Conservation (phyloP, 2,113 vertebrate species). For the Campylorhamphus procurvoides region DNA sequence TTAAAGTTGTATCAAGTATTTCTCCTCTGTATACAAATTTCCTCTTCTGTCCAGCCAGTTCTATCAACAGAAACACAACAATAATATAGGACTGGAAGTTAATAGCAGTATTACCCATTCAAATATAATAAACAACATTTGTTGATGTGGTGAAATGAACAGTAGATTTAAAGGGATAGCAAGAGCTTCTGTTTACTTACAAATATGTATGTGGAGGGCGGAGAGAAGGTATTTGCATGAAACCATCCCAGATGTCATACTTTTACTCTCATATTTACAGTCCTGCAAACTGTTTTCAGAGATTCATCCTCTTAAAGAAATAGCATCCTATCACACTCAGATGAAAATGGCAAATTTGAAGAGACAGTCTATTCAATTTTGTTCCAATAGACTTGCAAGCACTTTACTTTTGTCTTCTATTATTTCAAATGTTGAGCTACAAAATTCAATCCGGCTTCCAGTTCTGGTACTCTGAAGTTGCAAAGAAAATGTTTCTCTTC, state of each 20-base stretch:
- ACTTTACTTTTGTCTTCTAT: background rate
- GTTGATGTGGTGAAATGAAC: background rate
- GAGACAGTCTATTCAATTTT: constrained; percentile 29
- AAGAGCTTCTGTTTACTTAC: background rate
- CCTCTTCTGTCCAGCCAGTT: background rate
- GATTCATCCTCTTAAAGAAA: constrained; percentile 4
- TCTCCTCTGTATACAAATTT: background rate
- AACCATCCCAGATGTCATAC: background rate
- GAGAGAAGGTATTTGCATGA: background rate
- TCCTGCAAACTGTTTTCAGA: background rate
- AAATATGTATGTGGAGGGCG: background rate
- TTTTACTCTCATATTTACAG: background rate
- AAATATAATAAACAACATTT: background rate
- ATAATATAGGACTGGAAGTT: background rate
- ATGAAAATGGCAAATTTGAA: constrained; percentile 6
- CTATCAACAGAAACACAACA: background rate
- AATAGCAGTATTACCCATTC: background rate
- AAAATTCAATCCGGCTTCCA: background rate
- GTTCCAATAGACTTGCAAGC: constrained; percentile 17
- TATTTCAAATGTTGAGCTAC: background rate
- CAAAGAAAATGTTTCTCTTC: background rate
- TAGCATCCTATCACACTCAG: background rate
- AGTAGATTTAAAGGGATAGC: background rate
- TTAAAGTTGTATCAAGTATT: background rate
- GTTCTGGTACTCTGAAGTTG: background rate